Evolutionary conservation across 2,888 invertebrate species (phyloP).

Genomic region (Endomychus coccineus): DNA sequence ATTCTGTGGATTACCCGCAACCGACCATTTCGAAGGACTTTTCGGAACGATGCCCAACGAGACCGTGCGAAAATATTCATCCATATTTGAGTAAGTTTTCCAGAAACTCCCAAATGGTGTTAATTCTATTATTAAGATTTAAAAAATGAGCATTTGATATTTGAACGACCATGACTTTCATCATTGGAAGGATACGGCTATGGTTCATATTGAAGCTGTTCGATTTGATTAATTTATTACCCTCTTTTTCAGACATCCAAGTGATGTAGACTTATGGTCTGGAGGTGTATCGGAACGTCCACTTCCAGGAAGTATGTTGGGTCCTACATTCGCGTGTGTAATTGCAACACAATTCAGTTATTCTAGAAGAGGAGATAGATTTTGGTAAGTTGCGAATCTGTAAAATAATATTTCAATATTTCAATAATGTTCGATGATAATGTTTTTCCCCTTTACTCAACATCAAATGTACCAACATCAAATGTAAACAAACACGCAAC

Average conservation of each 20-base stretch:
- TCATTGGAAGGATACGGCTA: no score
- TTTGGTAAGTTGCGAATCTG: slow-evolving; percentile 78
- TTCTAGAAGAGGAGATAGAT: slow-evolving; percentile 81
- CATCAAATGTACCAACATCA: no score
- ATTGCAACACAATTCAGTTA: slow-evolving; percentile 91
- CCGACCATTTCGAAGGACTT: slow-evolving; percentile 70
- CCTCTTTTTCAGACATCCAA: slow-evolving; percentile 68
- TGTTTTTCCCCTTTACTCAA: no score
- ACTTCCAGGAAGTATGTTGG: slow-evolving; percentile 84
- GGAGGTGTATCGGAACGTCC: slow-evolving; percentile 90
- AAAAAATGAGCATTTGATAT: no score
- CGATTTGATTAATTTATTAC: neutral
- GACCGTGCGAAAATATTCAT: slow-evolving; percentile 72
- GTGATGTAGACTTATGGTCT: slow-evolving; percentile 91
- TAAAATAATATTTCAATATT: no score
- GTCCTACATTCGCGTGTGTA: slow-evolving; percentile 89
- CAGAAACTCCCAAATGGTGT: no score
- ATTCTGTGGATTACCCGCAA: slow-evolving; percentile 78
- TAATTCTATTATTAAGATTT: no score
- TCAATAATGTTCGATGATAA: no score
- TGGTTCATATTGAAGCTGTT: slow-evolving; percentile 4
- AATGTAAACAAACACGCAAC: no score
- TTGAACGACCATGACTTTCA: no score
- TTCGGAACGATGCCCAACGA: slow-evolving; percentile 85
- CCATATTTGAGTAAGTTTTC: slow-evolving; percentile 67